phyloP scores from a whole-genome alignment of 2,113 vertebrate genomes.

The Bos javanicus region DNA sequence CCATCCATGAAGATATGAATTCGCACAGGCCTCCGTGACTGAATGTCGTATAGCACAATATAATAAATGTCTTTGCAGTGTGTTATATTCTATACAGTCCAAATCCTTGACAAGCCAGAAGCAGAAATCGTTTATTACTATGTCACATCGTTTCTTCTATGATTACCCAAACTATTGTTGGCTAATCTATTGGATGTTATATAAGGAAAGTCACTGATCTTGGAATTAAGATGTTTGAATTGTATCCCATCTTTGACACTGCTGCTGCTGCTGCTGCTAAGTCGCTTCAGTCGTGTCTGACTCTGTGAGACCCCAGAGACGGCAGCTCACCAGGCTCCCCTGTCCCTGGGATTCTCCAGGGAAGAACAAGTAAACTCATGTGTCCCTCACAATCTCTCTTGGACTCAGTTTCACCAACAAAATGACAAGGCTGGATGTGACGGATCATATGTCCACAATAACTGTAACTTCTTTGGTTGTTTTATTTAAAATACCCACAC shows the following conservation, averaged over 20 bases:
- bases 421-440: background rate
- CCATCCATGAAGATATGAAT: conserved; percentile 45
- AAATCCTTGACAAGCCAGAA: conserved; percentile 68
- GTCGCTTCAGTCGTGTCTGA: no score
- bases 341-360: no score
- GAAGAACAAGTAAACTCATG: background rate
- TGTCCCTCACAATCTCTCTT: background rate
- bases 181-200: conserved; percentile 50
- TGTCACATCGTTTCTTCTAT: conserved; percentile 64
- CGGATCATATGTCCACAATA: background rate
- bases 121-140: conserved; percentile 68
- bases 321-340: no score
- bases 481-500: background rate
- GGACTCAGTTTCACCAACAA: background rate
- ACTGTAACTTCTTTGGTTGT: background rate
- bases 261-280: no score
- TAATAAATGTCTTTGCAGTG: conserved; percentile 50
- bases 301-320: no score
- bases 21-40: conserved; percentile 43
- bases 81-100: conserved; percentile 64
- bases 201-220: background rate
- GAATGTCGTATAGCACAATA: conserved; percentile 43
- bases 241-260: background rate
- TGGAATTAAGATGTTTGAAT: background rate
- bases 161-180: conserved; percentile 64